phyloP scores from a whole-genome alignment of 1,140 invertebrate species.

The Trissolcus basalis region DNA sequence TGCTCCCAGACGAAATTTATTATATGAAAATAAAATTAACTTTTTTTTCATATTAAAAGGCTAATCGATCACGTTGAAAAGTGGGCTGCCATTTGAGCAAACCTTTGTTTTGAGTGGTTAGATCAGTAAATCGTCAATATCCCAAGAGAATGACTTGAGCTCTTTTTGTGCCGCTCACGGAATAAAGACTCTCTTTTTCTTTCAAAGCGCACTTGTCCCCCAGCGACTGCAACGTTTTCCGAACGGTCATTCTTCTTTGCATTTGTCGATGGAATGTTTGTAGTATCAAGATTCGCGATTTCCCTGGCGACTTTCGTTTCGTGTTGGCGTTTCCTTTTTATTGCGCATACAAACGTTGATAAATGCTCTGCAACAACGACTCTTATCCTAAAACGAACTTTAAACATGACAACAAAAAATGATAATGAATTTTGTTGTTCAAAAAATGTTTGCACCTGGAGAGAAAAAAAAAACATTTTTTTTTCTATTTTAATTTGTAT shows the following conservation, averaged over 20 bases:
- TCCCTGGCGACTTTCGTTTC: constrained; percentile 58
- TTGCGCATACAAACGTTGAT: constrained; percentile 49
- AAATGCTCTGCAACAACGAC: constrained; percentile 29
- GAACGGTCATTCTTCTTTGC: constrained; percentile 60
- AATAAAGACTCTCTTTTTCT: constrained; percentile 52
- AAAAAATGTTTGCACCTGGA: no score
- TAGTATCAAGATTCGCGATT: constrained; percentile 61
- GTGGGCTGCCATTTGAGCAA: constrained; percentile 41
- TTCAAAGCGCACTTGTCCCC: constrained; percentile 54
- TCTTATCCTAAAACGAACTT: constrained; percentile 12
- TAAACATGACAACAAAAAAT: neutral
- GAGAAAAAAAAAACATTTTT: no score
- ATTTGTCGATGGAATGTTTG: constrained; percentile 58
- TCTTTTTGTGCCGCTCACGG: constrained; percentile 31
- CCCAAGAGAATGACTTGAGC: constrained; percentile 43
- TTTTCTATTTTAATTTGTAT: no score
- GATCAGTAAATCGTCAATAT: constrained; percentile 58
- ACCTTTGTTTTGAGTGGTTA: constrained; percentile 51
- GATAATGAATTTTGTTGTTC: no score
- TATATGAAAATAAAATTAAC: neutral
- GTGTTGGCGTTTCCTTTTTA: constrained; percentile 49
- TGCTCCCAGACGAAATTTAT: no score
- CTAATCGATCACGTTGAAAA: constrained; percentile 39
- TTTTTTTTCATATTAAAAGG: neutral
- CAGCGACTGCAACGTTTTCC: constrained; percentile 53